These are phyloP conservation scores for Streptopelia turtur DNA, from an alignment of 2,797 vertebrate species.

Conservation along the genomic window DNA sequence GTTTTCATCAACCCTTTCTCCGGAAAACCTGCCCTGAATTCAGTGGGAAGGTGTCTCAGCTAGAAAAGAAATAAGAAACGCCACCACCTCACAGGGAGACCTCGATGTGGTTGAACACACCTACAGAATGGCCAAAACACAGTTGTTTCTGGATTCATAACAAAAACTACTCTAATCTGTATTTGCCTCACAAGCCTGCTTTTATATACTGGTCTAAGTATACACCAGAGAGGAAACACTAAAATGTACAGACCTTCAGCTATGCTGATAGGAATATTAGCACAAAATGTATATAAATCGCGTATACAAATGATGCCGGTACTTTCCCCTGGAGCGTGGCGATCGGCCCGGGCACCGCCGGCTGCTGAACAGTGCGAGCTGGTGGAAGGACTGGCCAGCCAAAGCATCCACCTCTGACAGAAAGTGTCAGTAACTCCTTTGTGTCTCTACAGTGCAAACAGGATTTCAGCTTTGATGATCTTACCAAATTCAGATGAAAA, in stretches of 20 bases:
- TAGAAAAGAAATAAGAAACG: constrained; percentile 6
- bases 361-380: background rate
- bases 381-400: background rate
- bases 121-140: background rate
- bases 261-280: background rate
- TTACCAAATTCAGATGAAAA: constrained; percentile 33
- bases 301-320: fast-evolving
- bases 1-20: background rate
- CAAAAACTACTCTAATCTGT: background rate
- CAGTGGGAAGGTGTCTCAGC: background rate
- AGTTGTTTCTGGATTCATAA: constrained; percentile 11
- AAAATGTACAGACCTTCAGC: background rate
- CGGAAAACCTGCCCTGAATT: constrained; percentile 1
- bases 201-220: constrained; percentile 14
- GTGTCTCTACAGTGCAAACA: background rate
- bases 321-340: background rate
- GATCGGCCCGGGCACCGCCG: fast-evolving
- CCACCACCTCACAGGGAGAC: background rate
- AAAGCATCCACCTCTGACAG: background rate
- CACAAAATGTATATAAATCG: background rate
- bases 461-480: background rate
- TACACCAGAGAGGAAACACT: background rate
- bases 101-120: background rate
- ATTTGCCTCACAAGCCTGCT: background rate
- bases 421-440: constrained; percentile 42